Percentiles rank a stretch among this genome's conserved stretches.
These are phyloP conservation scores for Falcaria lacertinaria DNA, from an alignment of 2,888 invertebrate species.

Conservation along the genomic window DNA sequence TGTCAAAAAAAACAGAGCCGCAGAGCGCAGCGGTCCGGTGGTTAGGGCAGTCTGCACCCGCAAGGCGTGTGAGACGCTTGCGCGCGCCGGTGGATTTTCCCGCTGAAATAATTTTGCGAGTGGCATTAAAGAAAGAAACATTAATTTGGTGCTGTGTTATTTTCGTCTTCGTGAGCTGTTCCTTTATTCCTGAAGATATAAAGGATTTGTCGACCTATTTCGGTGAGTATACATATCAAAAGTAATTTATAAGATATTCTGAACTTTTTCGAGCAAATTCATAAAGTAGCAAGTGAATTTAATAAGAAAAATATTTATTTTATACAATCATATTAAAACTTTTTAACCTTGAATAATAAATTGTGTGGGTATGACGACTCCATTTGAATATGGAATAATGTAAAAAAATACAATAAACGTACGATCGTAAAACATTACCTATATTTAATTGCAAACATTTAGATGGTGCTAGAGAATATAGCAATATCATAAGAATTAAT, in stretches of 20 bases:
- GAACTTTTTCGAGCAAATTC: too few species aligned
- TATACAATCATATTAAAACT: neutral
- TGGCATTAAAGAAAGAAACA: conserved; percentile 16
- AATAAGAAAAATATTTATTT: neutral
- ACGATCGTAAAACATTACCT: too few species aligned
- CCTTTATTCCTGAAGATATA: conserved; percentile 19
- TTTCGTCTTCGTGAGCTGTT: conserved; percentile 16
- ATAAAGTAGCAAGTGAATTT: neutral
- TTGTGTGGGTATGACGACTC: too few species aligned
- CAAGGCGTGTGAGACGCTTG: conserved; percentile 39
- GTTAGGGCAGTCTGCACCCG: conserved; percentile 46
- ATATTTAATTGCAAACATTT: too few species aligned
- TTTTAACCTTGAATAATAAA: too few species aligned
- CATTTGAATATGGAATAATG: too few species aligned
- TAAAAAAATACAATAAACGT: too few species aligned
- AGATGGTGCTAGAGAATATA: too few species aligned
- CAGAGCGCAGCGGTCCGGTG: conserved; percentile 18
- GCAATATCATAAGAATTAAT: too few species aligned
- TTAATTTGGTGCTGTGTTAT: conserved; percentile 37
- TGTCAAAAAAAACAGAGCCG: too few species aligned
- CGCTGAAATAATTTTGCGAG: conserved; percentile 28
- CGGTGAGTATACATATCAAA: conserved; percentile 25
- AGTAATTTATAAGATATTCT: neutral
- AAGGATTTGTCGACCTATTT: conserved; percentile 26
- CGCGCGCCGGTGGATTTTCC: conserved; percentile 26